phyloP scores from a whole-genome alignment of 2,797 vertebrate species.

The Mionectes olivaceus region DNA sequence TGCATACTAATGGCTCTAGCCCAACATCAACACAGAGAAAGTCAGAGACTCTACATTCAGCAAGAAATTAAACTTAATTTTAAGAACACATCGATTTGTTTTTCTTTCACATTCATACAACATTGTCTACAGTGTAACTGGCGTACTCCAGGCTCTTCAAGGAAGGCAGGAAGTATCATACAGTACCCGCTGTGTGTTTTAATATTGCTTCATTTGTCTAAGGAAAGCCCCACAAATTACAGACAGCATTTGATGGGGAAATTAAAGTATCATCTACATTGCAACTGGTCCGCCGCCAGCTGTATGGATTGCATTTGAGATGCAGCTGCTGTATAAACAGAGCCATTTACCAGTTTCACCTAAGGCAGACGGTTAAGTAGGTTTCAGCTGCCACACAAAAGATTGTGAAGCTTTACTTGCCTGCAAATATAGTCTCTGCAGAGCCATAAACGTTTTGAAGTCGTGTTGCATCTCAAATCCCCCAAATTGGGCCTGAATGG shows the following conservation, averaged over 20 bases:
- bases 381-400: slow-evolving; percentile 62
- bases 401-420: slow-evolving; percentile 25
- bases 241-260: slow-evolving; percentile 42
- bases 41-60: background rate
- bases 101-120: slow-evolving; percentile 31
- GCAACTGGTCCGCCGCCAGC: slow-evolving; percentile 44
- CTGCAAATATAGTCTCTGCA: slow-evolving; percentile 29
- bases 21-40: slow-evolving; percentile 54
- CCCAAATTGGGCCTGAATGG: background rate
- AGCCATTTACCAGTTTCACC: slow-evolving; percentile 58
- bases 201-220: slow-evolving; percentile 39
- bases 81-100: slow-evolving; percentile 26
- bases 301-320: slow-evolving; percentile 46
- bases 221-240: slow-evolving; percentile 54
- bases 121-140: slow-evolving; percentile 27
- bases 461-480: slow-evolving; percentile 11
- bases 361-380: slow-evolving; percentile 46
- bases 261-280: slow-evolving; percentile 63
- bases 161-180: slow-evolving; percentile 18
- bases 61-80: slow-evolving; percentile 53
- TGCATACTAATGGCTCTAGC: slow-evolving; percentile 25
- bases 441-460: slow-evolving; percentile 26
- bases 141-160: background rate
- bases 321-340: slow-evolving; percentile 60
- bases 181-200: background rate